phyloP scores from a whole-genome alignment of 2,797 vertebrate genomes.

The Rhabdomys pumilio region DNA sequence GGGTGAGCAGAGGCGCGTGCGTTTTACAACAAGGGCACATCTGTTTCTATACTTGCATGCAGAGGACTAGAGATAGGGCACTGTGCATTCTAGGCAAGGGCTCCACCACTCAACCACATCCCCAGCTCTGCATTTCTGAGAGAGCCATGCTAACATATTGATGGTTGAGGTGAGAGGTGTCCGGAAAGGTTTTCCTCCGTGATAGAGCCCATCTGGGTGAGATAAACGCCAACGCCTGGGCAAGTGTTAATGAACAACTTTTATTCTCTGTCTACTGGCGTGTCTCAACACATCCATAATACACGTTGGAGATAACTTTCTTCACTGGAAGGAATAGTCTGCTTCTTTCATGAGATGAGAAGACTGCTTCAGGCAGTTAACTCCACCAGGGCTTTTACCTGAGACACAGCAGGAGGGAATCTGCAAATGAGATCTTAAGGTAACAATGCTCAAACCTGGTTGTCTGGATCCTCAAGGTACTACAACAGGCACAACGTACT shows the following conservation, averaged over 20 bases:
- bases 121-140: background rate
- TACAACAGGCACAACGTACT: constrained; percentile 94
- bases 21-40: background rate
- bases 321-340: background rate
- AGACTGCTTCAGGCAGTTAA: background rate
- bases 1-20: background rate
- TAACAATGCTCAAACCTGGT: constrained; percentile 91
- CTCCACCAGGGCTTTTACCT: background rate
- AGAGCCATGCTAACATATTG: background rate
- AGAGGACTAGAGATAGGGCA: background rate
- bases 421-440: background rate
- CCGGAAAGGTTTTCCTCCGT: constrained; percentile 3
- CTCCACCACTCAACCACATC: background rate
- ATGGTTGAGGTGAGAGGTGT: background rate
- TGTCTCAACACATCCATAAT: constrained; percentile 6
- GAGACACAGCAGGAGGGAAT: background rate
- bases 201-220: background rate
- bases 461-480: constrained; percentile 95
- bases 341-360: background rate
- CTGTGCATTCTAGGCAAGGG: background rate
- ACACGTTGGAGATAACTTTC: background rate
- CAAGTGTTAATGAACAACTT: background rate
- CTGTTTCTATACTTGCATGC: background rate
- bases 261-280: background rate
- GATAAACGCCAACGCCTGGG: background rate